These are phyloP conservation scores for Venturia canescens DNA, from an alignment of 1,140 invertebrate genomes.

Conservation along the genomic window DNA sequence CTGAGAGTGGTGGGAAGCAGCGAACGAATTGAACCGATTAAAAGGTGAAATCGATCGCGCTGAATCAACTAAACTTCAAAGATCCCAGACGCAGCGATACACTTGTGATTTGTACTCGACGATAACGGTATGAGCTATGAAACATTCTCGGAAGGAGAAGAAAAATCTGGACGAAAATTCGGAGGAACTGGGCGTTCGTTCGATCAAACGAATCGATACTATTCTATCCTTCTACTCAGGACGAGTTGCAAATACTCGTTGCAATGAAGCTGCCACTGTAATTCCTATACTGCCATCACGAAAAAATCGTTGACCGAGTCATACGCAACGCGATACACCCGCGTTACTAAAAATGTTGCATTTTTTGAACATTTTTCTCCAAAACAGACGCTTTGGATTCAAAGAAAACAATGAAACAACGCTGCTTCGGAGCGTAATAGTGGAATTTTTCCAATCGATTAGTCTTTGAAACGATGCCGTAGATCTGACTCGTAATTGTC, in stretches of 20 bases:
- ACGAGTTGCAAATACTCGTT: conserved; percentile 43
- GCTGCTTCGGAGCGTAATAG: background rate
- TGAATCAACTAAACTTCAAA: background rate
- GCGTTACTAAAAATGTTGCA: conserved; percentile 29
- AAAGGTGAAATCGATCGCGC: conserved; percentile 18
- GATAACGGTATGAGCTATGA: conserved; percentile 29
- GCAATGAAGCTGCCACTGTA: conserved; percentile 64
- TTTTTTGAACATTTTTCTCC: background rate
- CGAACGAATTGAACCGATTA: background rate
- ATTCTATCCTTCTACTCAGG: conserved; percentile 40
- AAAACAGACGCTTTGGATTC: background rate
- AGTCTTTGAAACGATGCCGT: background rate
- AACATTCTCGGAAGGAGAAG: background rate
- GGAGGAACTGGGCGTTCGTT: background rate
- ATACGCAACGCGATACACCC: background rate
- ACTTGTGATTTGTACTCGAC: conserved; percentile 27
- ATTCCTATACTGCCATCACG: conserved; percentile 73
- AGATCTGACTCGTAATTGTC: too few relatives aligned
- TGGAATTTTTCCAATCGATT: background rate
- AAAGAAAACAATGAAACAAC: background rate
- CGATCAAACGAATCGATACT: conserved; percentile 3
- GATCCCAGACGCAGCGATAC: conserved; percentile 21
- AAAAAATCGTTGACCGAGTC: conserved; percentile 63
- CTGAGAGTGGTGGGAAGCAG: conserved; percentile 47
- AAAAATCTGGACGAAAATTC: background rate